Evolutionary conservation across 1,140 invertebrate genomes (phyloP).

Genomic region (Rhagoletis zephyria): DNA sequence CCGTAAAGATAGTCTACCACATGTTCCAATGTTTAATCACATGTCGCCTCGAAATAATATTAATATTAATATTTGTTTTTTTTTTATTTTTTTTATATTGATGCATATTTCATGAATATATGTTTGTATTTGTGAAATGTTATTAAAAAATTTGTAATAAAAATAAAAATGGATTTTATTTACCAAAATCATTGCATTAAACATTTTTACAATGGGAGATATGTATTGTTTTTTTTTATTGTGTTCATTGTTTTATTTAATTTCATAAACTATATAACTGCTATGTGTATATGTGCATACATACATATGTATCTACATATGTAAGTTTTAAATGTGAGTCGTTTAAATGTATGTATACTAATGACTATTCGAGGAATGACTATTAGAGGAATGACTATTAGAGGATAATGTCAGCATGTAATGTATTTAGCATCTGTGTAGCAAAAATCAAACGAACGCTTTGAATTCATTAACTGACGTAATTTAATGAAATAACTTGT

Average conservation of each 20-base stretch:
- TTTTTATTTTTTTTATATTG: constrained; percentile 27
- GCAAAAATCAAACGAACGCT: too few species aligned
- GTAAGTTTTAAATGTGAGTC: too few species aligned
- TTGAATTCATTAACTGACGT: too few species aligned
- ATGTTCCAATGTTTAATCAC: constrained; percentile 50
- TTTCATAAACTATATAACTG: not conserved
- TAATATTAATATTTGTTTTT: not conserved
- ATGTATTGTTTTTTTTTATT: not conserved
- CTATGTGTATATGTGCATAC: too few species aligned
- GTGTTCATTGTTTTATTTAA: not conserved
- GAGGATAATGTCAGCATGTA: too few species aligned
- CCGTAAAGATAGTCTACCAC: constrained; percentile 45
- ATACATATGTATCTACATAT: too few species aligned
- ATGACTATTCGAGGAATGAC: too few species aligned
- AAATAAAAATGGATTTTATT: constrained; percentile 42
- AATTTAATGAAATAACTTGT: too few species aligned
- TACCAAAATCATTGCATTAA: constrained; percentile 20
- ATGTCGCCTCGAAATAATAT: constrained; percentile 50
- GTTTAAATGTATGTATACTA: too few species aligned
- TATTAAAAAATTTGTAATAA: constrained; percentile 40
- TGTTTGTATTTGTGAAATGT: constrained; percentile 52
- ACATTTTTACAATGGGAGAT: constrained; percentile 41
- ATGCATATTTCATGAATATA: constrained; percentile 50
- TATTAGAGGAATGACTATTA: too few species aligned
- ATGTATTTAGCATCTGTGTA: too few species aligned